A percentile compares a stretch with the other conserved stretches of the same genome.
These are phyloP conservation scores for Troides oblongomaculatus DNA, from an alignment of 2,888 invertebrate species.

Conservation along the genomic window DNA sequence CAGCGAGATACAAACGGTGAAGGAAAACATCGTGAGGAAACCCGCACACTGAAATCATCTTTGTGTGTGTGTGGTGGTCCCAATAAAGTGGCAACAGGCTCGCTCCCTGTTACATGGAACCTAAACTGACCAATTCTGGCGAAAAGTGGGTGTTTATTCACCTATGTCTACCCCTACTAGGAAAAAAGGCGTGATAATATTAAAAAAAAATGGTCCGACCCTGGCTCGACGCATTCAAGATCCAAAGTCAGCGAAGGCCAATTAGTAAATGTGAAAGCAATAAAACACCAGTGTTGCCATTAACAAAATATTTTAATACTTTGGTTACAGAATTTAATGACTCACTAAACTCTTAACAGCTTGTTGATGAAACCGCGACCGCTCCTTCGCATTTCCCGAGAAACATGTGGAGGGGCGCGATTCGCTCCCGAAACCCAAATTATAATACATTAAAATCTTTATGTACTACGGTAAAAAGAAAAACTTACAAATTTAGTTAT, in stretches of 20 bases:
- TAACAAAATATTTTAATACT: conserved; percentile 53
- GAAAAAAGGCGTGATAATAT: too few relatives aligned
- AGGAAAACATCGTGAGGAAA: too few relatives aligned
- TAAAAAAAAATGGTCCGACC: too few relatives aligned
- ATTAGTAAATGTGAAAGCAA: conserved; percentile 11
- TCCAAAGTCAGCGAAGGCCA: neutral
- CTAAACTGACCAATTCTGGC: too few relatives aligned
- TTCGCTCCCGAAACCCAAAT: conserved; percentile 33
- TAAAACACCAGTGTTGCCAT: conserved; percentile 33
- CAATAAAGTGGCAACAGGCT: too few relatives aligned
- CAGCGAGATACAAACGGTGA: too few relatives aligned
- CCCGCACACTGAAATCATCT: too few relatives aligned
- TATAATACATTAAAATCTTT: neutral
- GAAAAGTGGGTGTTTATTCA: too few relatives aligned
- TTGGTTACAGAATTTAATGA: conserved; percentile 70
- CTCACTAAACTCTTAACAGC: conserved; percentile 64
- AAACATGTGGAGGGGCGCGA: conserved; percentile 37
- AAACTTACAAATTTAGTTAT: neutral
- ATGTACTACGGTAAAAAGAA: neutral
- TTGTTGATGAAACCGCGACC: conserved; percentile 35
- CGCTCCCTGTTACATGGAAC: too few relatives aligned
- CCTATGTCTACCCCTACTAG: too few relatives aligned
- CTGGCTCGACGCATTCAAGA: neutral
- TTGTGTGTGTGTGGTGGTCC: too few relatives aligned
- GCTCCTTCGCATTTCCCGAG: conserved; percentile 39